Conservation (phyloP, 2,888 invertebrate species). For the Pachliopta kotzebuea region DNA sequence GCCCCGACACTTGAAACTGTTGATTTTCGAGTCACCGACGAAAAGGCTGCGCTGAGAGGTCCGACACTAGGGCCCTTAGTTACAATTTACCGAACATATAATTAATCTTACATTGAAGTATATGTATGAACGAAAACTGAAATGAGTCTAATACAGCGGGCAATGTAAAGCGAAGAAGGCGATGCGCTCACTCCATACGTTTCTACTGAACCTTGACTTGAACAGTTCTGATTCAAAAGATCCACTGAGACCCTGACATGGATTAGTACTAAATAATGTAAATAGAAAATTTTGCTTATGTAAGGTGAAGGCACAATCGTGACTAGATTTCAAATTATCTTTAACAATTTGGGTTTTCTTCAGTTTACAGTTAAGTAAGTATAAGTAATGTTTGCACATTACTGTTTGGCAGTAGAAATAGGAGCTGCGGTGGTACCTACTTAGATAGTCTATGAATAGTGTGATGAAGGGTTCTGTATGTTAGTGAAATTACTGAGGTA, state of each 20-base stretch:
- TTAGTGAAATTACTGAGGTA: no score
- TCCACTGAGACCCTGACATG: conserved; percentile 2
- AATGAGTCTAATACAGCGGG: neutral
- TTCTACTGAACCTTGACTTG: neutral
- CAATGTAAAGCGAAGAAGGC: conserved; percentile 3
- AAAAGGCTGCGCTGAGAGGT: conserved; percentile 39
- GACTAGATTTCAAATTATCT: conserved; percentile 1
- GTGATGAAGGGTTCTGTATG: no score
- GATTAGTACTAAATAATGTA: conserved; percentile 7
- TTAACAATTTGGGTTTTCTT: no score
- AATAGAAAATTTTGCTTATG: conserved; percentile 5
- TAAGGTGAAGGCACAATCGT: conserved; percentile 14
- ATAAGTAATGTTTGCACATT: no score
- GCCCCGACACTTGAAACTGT: conserved; percentile 48
- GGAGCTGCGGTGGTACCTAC: no score
- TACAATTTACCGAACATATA: neutral
- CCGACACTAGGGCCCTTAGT: conserved; percentile 30
- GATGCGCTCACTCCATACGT: neutral
- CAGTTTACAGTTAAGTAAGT: no score
- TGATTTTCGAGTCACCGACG: conserved; percentile 35
- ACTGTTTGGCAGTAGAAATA: no score
- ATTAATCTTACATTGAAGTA: conserved; percentile 9
- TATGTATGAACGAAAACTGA: neutral
- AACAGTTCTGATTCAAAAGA: conserved; percentile 4
- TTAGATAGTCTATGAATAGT: no score